A percentile compares a stretch with the other conserved stretches of the same genome.
These are phyloP conservation scores for Peromyscus eremicus DNA, from an alignment of 2,797 vertebrate species.

Conservation along the genomic window DNA sequence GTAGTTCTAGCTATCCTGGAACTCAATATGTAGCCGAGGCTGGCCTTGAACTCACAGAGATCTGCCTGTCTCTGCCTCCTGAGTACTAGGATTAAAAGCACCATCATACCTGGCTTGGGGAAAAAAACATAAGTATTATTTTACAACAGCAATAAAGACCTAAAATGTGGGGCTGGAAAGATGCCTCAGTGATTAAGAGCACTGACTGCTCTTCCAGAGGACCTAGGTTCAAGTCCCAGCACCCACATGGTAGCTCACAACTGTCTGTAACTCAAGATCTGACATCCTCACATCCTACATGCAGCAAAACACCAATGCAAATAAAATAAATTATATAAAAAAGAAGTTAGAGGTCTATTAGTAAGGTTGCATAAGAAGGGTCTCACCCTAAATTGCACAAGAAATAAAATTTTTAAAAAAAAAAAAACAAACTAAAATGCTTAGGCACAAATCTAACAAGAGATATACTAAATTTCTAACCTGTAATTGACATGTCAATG, in stretches of 20 bases:
- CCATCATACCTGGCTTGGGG: not conserved
- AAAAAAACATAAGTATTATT: not conserved
- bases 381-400: no score
- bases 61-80: not conserved
- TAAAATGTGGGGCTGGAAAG: not conserved
- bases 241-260: no score
- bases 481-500: not conserved
- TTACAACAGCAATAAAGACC: not conserved
- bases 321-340: no score
- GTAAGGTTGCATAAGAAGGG: no score
- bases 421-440: not conserved
- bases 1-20: not conserved
- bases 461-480: slow-evolving; percentile 6
- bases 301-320: no score
- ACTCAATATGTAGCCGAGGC: not conserved
- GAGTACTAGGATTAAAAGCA: not conserved
- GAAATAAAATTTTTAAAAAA: no score
- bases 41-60: not conserved
- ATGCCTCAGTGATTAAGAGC: no score
- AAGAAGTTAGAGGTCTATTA: no score
- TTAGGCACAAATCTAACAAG: not conserved
- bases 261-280: no score
- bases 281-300: no score
- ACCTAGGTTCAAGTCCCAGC: no score
- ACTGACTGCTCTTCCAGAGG: no score